These are phyloP conservation scores for Brenthis hecate DNA, from an alignment of 2,888 invertebrate genomes.

Conservation along the genomic window DNA sequence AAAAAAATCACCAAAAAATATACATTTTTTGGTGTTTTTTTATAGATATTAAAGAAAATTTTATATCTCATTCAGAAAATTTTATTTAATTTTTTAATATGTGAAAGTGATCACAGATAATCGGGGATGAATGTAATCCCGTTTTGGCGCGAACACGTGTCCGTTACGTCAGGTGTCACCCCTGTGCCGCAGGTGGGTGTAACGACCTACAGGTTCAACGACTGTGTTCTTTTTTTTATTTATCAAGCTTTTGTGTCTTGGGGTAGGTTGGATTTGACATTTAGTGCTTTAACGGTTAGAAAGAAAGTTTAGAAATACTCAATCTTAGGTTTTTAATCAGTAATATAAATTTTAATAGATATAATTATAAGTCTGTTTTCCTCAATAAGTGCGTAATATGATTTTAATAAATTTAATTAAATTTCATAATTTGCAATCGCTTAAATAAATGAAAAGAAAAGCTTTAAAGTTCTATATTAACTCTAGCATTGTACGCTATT, in stretches of 20 bases:
- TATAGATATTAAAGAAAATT: too few relatives aligned
- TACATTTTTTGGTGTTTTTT: too few relatives aligned
- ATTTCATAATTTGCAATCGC: too few relatives aligned
- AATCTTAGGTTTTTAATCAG: neutral
- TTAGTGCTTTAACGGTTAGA: conserved; percentile 28
- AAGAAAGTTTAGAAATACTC: neutral
- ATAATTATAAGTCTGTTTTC: too few relatives aligned
- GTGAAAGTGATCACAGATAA: conserved; percentile 29
- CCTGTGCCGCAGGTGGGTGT: conserved; percentile 40
- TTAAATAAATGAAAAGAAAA: too few relatives aligned
- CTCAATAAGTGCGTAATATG: too few relatives aligned
- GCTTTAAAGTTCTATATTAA: too few relatives aligned
- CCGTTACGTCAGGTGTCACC: conserved; percentile 71
- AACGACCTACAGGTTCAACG: conserved; percentile 40
- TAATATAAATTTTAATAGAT: too few relatives aligned
- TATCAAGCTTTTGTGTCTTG: conserved; percentile 28
- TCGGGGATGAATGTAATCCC: conserved; percentile 25
- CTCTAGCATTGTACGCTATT: too few relatives aligned
- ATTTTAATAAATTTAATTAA: too few relatives aligned
- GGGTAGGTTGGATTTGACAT: conserved; percentile 34
- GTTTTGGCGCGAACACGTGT: conserved; percentile 65
- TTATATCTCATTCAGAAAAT: too few relatives aligned
- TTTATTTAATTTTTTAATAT: conserved; percentile 6
- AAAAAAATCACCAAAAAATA: too few relatives aligned
- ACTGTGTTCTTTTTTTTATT: conserved; percentile 30